phyloP scores from a whole-genome alignment of 37 sponge, comb jelly and placozoan species.

The Aplysina aerophoba region DNA sequence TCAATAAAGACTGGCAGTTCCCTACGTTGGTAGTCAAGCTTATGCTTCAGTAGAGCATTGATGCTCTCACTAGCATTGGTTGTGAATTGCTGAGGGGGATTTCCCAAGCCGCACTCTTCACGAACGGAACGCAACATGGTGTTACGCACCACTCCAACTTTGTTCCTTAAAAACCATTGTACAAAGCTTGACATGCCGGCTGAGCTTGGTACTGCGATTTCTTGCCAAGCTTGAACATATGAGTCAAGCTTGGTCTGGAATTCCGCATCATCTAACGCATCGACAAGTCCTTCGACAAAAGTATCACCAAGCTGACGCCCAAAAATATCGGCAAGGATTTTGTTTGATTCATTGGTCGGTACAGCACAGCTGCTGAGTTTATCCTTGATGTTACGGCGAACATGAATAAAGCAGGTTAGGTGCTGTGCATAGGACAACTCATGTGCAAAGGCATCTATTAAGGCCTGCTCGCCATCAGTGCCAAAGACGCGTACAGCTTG shows the following conservation, averaged over 20 bases:
- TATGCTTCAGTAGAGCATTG: slow-evolving; percentile 54
- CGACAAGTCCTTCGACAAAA: slow-evolving; percentile 50
- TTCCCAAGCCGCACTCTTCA: slow-evolving; percentile 48
- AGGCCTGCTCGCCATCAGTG: slow-evolving; percentile 56
- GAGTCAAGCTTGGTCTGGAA: slow-evolving; percentile 51
- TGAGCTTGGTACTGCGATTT: neutral
- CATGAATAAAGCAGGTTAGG: slow-evolving; percentile 60
- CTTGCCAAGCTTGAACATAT: neutral
- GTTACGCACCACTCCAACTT: slow-evolving; percentile 37
- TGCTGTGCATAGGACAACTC: slow-evolving; percentile 44
- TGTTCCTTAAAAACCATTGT: slow-evolving; percentile 11
- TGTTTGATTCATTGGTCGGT: slow-evolving; percentile 1
- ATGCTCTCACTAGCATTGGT: slow-evolving; percentile 56
- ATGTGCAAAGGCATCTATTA: slow-evolving; percentile 54
- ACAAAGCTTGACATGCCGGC: neutral
- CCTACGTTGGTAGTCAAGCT: slow-evolving; percentile 49
- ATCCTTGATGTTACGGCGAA: slow-evolving; percentile 42
- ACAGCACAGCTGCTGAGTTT: slow-evolving; percentile 29
- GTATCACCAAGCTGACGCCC: slow-evolving; percentile 27
- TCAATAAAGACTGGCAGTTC: slow-evolving; percentile 49
- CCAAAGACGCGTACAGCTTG: slow-evolving; percentile 52
- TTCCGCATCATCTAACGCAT: slow-evolving; percentile 25
- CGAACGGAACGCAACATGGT: slow-evolving; percentile 40
- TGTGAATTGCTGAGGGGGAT: slow-evolving; percentile 44
- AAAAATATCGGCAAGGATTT: slow-evolving; percentile 47